Evolutionary conservation across 2,113 vertebrate species (phyloP).

Genomic region (Peromyscus maniculatus): DNA sequence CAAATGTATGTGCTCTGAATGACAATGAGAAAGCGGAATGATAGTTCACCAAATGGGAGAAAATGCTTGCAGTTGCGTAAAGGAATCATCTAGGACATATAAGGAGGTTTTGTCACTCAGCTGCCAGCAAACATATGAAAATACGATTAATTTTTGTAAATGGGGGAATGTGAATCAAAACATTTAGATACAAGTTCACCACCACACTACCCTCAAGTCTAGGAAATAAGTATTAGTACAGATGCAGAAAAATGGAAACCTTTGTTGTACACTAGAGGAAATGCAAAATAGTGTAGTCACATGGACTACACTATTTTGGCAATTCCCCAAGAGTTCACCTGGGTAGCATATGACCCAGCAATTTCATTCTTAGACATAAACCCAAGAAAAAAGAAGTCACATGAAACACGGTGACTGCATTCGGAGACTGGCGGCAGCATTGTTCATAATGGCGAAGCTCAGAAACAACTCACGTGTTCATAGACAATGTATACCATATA

Average conservation of each 20-base stretch:
- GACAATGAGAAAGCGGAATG: not conserved
- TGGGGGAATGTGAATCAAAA: not conserved
- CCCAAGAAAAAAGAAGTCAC: not conserved
- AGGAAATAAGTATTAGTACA: not conserved
- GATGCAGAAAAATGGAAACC: not conserved
- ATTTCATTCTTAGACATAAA: not conserved
- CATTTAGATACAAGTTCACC: not conserved
- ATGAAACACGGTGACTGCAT: not conserved
- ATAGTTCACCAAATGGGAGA: not conserved
- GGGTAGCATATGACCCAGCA: not conserved
- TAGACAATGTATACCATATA: not conserved
- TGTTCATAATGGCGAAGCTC: not conserved
- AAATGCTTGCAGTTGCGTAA: constrained; percentile 4
- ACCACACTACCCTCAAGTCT: not conserved
- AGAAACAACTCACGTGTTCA: not conserved
- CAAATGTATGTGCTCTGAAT: not conserved
- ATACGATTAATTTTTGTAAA: not conserved
- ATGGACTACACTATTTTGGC: not conserved
- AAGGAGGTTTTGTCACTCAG: not conserved
- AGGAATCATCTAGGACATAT: not conserved
- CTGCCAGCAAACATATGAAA: not conserved
- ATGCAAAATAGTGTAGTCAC: not conserved
- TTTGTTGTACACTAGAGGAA: not conserved
- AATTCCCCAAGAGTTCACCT: not conserved
- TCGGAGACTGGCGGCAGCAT: not conserved